phyloP scores from a whole-genome alignment of 2,797 vertebrate genomes.

The Euphonia xanthogaster region DNA sequence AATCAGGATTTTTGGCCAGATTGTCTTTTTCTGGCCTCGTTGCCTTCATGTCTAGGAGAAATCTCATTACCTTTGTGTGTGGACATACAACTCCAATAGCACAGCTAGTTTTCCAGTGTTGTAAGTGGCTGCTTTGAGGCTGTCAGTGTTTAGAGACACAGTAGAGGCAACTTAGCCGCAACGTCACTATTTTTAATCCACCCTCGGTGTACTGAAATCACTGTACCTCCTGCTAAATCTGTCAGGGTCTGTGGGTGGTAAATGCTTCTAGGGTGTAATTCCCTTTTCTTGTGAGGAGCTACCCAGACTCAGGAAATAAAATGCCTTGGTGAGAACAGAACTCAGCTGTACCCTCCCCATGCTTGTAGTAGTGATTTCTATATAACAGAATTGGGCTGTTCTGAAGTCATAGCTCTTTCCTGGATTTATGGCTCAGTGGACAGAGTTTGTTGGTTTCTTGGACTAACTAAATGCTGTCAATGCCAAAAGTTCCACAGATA shows the following conservation, averaged over 20 bases:
- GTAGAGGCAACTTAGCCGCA: conserved; percentile 19
- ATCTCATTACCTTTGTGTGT: not conserved
- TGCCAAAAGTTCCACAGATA: not conserved
- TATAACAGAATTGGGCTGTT: not conserved
- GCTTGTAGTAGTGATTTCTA: not conserved
- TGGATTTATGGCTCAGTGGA: not conserved
- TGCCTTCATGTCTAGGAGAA: not conserved
- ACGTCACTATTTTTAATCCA: conserved; percentile 71
- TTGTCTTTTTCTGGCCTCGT: not conserved
- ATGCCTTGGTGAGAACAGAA: not conserved
- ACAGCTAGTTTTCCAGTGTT: not conserved
- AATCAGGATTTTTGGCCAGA: not conserved
- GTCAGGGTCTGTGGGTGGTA: conserved; percentile 61
- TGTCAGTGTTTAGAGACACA: not conserved
- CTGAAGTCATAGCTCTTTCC: not conserved
- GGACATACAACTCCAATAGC: not conserved
- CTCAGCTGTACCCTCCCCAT: not conserved
- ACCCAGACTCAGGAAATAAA: conserved; percentile 3
- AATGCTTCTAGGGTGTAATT: conserved; percentile 40
- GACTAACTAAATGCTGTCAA: not conserved
- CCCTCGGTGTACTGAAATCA: conserved; percentile 69
- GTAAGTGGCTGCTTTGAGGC: not conserved
- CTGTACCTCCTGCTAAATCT: conserved; percentile 65
- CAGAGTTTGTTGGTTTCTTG: not conserved
- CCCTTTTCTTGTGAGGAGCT: conserved; percentile 21